Percentiles rank a stretch among this genome's conserved stretches.
Conservation (phyloP, 2,797 vertebrate species). For the Apodemus agrarius region DNA sequence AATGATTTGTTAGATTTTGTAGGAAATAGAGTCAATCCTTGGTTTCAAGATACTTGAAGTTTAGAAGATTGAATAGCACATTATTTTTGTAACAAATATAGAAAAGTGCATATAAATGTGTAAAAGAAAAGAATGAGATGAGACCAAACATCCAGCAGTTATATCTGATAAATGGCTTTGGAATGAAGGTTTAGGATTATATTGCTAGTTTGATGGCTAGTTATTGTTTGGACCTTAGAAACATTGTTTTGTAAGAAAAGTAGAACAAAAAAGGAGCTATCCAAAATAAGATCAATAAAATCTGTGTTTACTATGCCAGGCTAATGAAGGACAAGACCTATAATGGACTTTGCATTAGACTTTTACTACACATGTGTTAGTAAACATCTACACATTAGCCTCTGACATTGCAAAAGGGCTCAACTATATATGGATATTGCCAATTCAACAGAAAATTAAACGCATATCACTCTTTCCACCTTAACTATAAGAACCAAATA, state of each 20-base stretch:
- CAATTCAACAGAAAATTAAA: neutral
- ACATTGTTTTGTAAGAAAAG: constrained; percentile 37
- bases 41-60: neutral
- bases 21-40: neutral
- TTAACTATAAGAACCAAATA: constrained; percentile 10
- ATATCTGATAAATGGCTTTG: neutral
- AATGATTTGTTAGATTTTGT: neutral
- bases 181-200: neutral
- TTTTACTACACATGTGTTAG: neutral
- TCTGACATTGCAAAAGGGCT: neutral
- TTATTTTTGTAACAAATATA: neutral
- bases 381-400: neutral
- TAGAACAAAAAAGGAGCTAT: neutral
- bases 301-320: neutral
- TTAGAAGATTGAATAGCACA: neutral
- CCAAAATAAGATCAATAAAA: constrained; percentile 18
- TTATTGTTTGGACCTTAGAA: neutral
- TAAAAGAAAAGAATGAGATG: neutral
- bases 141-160: neutral
- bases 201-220: neutral
- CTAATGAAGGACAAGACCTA: neutral
- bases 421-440: neutral
- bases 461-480: neutral
- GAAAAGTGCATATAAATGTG: neutral
- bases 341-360: neutral